A percentile compares a stretch with the other conserved stretches of the same genome.
These are phyloP conservation scores for Laodelphax striatellus DNA, from an alignment of 1,140 invertebrate genomes.

Conservation along the genomic window DNA sequence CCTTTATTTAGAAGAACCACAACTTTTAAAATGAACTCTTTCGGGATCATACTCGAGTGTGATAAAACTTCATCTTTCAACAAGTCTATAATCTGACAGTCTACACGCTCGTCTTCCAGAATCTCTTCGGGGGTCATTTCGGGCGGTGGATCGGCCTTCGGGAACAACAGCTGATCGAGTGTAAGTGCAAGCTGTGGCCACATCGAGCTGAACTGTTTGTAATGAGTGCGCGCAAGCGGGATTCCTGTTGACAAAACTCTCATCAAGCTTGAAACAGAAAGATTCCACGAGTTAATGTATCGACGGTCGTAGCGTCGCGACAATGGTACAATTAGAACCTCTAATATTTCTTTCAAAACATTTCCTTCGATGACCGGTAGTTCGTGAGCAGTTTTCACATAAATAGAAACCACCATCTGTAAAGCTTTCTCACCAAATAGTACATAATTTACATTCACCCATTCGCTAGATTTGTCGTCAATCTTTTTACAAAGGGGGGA, in stretches of 20 bases:
- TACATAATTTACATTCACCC: slow-evolving; percentile 76
- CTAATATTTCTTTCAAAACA: slow-evolving; percentile 65
- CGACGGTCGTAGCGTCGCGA: slow-evolving; percentile 74
- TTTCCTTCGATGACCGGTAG: slow-evolving; percentile 59
- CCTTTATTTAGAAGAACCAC: slow-evolving; percentile 87
- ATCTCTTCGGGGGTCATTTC: slow-evolving; percentile 70
- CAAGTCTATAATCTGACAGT: slow-evolving; percentile 78
- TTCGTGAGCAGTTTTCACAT: slow-evolving; percentile 66
- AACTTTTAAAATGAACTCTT: slow-evolving; percentile 75
- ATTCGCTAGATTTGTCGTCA: slow-evolving; percentile 41
- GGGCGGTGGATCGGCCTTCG: slow-evolving; percentile 39
- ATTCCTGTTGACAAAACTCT: slow-evolving; percentile 71
- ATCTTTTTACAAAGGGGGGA: slow-evolving; percentile 50
- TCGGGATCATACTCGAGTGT: slow-evolving; percentile 62
- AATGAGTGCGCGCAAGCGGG: slow-evolving; percentile 70
- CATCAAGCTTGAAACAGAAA: slow-evolving; percentile 67
- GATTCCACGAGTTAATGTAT: slow-evolving; percentile 73
- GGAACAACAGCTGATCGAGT: slow-evolving; percentile 85
- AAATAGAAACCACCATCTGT: slow-evolving; percentile 68
- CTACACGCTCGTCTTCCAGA: slow-evolving; percentile 70
- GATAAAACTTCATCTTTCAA: slow-evolving; percentile 77
- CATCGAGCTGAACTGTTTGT: slow-evolving; percentile 53
- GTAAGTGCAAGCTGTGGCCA: slow-evolving; percentile 79
- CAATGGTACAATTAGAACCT: slow-evolving; percentile 59
- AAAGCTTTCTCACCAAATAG: slow-evolving; percentile 80